These are phyloP conservation scores for Pseudonaja textilis DNA, from an alignment of 2,113 vertebrate species.

Conservation along the genomic window DNA sequence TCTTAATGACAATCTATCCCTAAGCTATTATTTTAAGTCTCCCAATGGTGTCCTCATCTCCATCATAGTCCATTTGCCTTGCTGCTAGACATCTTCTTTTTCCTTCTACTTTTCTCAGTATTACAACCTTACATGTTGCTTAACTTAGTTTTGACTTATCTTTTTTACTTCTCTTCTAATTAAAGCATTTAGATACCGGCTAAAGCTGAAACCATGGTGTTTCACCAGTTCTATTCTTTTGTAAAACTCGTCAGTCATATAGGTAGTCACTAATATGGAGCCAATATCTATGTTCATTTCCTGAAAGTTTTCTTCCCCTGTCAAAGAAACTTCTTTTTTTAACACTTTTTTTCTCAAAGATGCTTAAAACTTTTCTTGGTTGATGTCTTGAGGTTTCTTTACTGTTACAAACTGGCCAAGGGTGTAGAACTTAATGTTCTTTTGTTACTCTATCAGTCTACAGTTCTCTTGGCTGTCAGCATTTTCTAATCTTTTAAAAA, in stretches of 20 bases:
- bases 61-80: neutral
- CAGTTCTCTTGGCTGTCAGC: neutral
- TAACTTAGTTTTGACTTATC: neutral
- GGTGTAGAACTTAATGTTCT: neutral
- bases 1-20: neutral
- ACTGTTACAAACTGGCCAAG: neutral
- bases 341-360: neutral
- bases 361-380: neutral
- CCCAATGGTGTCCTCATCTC: neutral
- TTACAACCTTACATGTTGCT: neutral
- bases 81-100: neutral
- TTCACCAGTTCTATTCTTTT: neutral
- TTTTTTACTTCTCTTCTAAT: neutral
- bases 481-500: neutral
- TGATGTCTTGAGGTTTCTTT: neutral
- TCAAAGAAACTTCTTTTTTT: neutral
- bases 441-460: neutral
- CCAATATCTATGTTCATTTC: neutral
- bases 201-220: neutral
- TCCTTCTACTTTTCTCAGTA: neutral
- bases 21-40: neutral
- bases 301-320: neutral
- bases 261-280: neutral
- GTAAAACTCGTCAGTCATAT: neutral
- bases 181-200: neutral